Conservation (phyloP, 2,113 vertebrate genomes). For the Lates calcarifer region DNA sequence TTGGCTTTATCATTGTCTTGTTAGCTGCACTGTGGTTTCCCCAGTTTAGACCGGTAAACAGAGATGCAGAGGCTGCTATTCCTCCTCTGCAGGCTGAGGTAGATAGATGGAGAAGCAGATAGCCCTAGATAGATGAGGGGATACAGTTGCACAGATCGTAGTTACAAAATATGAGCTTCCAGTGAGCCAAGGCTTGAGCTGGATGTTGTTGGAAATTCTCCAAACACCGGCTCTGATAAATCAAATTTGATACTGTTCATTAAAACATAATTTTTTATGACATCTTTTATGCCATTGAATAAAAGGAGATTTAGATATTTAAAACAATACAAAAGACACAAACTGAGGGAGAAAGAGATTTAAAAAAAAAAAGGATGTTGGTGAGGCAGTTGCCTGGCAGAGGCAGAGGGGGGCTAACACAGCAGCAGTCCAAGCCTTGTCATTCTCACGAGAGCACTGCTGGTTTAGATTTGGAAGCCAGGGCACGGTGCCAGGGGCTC, state of each 20-base stretch:
- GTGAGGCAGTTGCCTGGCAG: conserved; percentile 53
- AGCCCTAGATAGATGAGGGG: background rate
- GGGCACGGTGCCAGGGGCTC: conserved; percentile 68
- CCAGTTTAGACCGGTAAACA: conserved; percentile 27
- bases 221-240: conserved; percentile 15
- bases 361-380: conserved; percentile 47
- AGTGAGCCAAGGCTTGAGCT: background rate
- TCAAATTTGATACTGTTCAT: background rate
- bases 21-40: conserved; percentile 49
- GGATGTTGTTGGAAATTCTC: conserved; percentile 9
- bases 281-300: background rate
- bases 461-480: conserved; percentile 75
- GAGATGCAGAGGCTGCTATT: conserved; percentile 21
- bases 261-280: conserved; percentile 4
- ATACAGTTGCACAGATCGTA: conserved; percentile 9
- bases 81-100: background rate
- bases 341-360: conserved; percentile 6
- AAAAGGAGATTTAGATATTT: conserved; percentile 10
- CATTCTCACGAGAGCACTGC: conserved; percentile 70
- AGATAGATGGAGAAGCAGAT: conserved; percentile 15
- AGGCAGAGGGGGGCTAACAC: background rate
- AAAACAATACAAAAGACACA: conserved; percentile 19
- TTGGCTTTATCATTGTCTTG: conserved; percentile 57
- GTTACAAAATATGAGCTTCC: conserved; percentile 17
- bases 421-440: conserved; percentile 38